phyloP scores from a whole-genome alignment of 1,140 invertebrate species.

The Achatina immaculata region DNA sequence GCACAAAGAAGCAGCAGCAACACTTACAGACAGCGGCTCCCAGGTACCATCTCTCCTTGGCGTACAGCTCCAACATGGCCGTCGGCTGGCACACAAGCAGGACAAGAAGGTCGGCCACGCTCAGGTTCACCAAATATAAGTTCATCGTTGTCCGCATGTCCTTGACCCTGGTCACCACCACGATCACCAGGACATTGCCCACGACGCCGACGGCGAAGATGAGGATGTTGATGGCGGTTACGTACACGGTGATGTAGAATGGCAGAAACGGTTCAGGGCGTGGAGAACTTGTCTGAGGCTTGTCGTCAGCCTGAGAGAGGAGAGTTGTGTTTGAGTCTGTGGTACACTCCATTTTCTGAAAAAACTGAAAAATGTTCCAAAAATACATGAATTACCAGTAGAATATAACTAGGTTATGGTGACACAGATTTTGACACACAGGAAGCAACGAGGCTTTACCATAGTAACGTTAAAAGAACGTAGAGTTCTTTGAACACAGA shows the following conservation, averaged over 20 bases:
- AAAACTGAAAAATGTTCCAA: neutral
- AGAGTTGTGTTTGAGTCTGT: neutral
- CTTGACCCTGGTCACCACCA: constrained; percentile 90
- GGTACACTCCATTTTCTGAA: neutral
- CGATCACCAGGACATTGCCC: constrained; percentile 90
- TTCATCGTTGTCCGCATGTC: constrained; percentile 95
- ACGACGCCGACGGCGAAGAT: constrained; percentile 89
- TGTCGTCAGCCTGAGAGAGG: neutral
- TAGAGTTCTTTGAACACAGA: no score
- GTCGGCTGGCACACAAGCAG: constrained; percentile 56
- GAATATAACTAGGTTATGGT: no score
- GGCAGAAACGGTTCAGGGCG: constrained; percentile 70
- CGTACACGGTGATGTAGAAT: constrained; percentile 85
- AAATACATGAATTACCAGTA: neutral
- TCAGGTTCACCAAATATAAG: constrained; percentile 80
- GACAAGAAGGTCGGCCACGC: constrained; percentile 56
- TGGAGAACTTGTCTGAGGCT: neutral
- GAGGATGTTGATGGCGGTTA: constrained; percentile 84
- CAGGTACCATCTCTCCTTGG: constrained; percentile 56
- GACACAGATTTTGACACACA: no score
- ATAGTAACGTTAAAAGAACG: no score
- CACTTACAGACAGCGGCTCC: constrained; percentile 59
- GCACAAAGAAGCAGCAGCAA: no score
- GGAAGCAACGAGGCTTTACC: no score
- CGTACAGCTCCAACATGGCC: constrained; percentile 56